Evolutionary conservation across 2,797 vertebrate species (phyloP).

Genomic region (Rhinogobio ventralis): DNA sequence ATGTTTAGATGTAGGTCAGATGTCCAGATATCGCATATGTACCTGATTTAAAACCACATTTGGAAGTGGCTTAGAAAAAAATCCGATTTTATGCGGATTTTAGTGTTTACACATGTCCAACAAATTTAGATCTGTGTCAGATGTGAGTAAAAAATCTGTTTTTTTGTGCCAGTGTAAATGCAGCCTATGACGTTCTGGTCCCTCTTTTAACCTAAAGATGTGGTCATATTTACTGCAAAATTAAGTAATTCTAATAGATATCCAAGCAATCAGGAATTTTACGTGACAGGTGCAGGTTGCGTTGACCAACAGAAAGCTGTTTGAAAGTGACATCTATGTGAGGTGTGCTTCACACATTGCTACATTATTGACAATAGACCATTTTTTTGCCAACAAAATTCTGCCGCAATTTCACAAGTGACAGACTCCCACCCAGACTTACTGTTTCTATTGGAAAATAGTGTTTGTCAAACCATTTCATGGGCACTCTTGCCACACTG

Average conservation of each 20-base stretch:
- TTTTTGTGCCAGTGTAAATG: no score
- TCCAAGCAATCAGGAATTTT: neutral
- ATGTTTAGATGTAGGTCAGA: no score
- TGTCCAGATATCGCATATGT: no score
- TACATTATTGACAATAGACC: neutral
- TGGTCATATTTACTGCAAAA: neutral
- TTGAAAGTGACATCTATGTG: neutral
- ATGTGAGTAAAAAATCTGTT: no score
- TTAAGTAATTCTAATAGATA: neutral
- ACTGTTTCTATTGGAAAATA: neutral
- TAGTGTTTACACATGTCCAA: no score
- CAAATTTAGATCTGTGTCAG: no score
- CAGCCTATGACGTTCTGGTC: neutral
- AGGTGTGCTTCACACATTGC: neutral
- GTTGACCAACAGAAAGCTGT: neutral
- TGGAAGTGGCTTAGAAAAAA: no score
- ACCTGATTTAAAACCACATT: no score
- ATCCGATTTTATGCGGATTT: no score
- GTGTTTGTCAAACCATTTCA: slow-evolving; percentile 2
- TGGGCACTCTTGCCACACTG: neutral
- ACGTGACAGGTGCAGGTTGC: neutral
- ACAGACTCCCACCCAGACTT: neutral
- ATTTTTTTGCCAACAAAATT: neutral
- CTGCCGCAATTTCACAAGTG: neutral
- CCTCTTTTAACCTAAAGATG: neutral